phyloP scores from a whole-genome alignment of 2,797 vertebrate species.

The Threskiornis aethiopicus region DNA sequence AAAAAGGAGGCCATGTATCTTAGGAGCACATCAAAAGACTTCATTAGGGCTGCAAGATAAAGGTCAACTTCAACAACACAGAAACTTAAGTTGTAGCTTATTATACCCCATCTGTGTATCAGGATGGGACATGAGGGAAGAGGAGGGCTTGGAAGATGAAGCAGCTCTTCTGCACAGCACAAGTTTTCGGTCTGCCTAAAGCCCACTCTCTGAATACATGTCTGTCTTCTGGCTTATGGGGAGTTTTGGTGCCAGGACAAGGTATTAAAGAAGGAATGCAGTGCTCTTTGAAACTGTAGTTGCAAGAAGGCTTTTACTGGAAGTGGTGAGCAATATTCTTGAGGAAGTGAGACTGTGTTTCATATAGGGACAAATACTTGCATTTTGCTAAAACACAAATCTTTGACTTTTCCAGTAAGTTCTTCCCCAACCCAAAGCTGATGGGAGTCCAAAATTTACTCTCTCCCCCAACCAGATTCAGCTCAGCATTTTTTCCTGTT shows the following conservation, averaged over 20 bases:
- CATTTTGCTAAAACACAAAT: neutral
- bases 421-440: neutral
- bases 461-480: neutral
- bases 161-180: neutral
- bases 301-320: neutral
- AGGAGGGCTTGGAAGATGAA: neutral
- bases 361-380: neutral
- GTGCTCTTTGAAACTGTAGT: neutral
- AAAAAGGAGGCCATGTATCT: neutral
- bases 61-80: constrained; percentile 22
- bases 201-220: rapidly evolving
- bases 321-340: neutral
- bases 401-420: neutral
- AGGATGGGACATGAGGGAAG: neutral
- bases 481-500: neutral
- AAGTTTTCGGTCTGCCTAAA: neutral
- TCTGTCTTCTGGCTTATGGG: neutral
- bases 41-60: constrained; percentile 28
- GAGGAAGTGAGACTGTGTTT: neutral
- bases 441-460: neutral
- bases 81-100: neutral
- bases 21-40: constrained; percentile 9
- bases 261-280: neutral
- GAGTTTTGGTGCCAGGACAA: neutral
- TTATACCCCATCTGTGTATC: rapidly evolving